Base-by-base conservation (phyloP, 2,797 vertebrate species). In the Emydoidea blandingii region DNA sequence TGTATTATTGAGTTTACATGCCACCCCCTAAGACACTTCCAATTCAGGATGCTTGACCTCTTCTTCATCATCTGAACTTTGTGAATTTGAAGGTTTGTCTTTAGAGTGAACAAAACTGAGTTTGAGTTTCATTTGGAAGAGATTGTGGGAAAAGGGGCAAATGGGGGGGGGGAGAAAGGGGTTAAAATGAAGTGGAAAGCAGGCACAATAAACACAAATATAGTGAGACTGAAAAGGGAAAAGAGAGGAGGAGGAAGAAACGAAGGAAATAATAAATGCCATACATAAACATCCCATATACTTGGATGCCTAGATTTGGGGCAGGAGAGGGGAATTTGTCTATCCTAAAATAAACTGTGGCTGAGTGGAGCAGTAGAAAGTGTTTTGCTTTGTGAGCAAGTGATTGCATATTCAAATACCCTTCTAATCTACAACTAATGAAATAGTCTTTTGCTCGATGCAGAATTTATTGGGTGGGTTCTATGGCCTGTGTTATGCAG, bases 61-160 rank as follows among this genome's bases (percentile, higher is more conserved):
- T n/a, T 91, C 86, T 74, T 74, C 12, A 27, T 3, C 5, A 76
- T 31, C 8, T 4, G 21, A 41, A 90, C 8, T 49, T 50, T 87
- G 68, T 44, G 72, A 84, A n/a, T 85, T 54, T n/a, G n/a, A 82
- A 87, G 49, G 50, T 80, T 90, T 93, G 41, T 86, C 85, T 93
- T 85, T 37, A 59, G 80, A 54, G 79, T 82, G 87, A 93, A 81
- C 18, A 54, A 49, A 8, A 68, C 12, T 81, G 85, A 15, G 31
- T 91, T 92, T 79, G 37, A 79, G 21, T 5, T 87, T 27, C 18
- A 44, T 34, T 53, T 83, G 29, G 72, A 90, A 95, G 27, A 87
- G 16, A 91, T 59, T 47, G 3, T 12, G 68, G 49, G 53, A n/a
- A 88, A 92, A 79, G 34, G 4, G 79, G 68, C 14, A 86, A 74